Evolutionary conservation across 2,888 invertebrate species (phyloP).

Genomic region (Idaea straminata): DNA sequence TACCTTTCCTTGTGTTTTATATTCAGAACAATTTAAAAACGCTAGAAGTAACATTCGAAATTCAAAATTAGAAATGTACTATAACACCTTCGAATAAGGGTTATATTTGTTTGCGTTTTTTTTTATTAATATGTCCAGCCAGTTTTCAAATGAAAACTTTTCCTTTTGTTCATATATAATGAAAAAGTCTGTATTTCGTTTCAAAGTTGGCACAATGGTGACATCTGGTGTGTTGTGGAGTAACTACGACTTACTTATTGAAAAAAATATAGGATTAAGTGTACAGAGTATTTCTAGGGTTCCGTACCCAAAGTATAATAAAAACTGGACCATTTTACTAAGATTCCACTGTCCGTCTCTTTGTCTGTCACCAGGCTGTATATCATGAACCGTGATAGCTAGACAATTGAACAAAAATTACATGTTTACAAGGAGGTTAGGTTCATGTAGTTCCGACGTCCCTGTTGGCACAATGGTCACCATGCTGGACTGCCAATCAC

Average conservation of each 20-base stretch:
- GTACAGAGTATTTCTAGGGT: too few relatives aligned
- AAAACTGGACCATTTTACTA: too few relatives aligned
- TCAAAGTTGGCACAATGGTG: slow-evolving; percentile 6
- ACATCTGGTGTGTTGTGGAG: not conserved
- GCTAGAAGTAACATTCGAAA: not conserved
- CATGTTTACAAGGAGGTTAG: too few relatives aligned
- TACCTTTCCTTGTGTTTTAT: not conserved
- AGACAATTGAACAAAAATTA: too few relatives aligned
- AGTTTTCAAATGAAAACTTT: not conserved
- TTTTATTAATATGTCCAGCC: not conserved
- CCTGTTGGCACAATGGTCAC: too few relatives aligned
- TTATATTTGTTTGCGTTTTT: not conserved
- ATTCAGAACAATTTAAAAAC: not conserved
- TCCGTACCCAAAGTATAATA: too few relatives aligned
- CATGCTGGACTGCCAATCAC: too few relatives aligned
- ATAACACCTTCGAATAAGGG: not conserved
- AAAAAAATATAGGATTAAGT: not conserved
- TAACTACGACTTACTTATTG: not conserved
- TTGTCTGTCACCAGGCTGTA: too few relatives aligned
- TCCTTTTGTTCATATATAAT: slow-evolving; percentile 6
- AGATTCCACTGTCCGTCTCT: too few relatives aligned
- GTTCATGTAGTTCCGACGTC: too few relatives aligned
- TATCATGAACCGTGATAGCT: too few relatives aligned
- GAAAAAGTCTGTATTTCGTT: slow-evolving; percentile 6
- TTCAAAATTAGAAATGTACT: not conserved